Conservation (phyloP, 2,797 vertebrate species). For the Tachyglossus aculeatus region DNA sequence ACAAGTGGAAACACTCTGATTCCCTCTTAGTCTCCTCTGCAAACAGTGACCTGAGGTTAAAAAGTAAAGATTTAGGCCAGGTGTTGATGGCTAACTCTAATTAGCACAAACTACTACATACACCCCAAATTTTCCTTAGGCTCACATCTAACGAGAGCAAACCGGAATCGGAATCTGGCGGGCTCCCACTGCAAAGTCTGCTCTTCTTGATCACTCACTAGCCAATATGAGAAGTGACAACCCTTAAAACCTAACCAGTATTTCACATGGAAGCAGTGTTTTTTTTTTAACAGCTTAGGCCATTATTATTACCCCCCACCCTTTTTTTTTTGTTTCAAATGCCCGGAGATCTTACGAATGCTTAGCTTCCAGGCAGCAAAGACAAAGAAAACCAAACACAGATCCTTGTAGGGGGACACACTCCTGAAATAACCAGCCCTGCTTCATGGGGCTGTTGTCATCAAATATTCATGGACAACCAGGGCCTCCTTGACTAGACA, state of each 20-base stretch:
- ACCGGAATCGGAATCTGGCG: constrained; percentile 5
- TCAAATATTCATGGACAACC: constrained; percentile 72
- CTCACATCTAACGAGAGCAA: constrained; percentile 10
- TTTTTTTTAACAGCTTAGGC: constrained; percentile 41
- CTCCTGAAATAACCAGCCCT: constrained; percentile 47
- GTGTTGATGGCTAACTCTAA: constrained; percentile 17
- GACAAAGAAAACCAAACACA: constrained; percentile 47
- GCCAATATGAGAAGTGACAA: constrained; percentile 46
- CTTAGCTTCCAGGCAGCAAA: constrained; percentile 60
- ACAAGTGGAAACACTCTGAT: no score
- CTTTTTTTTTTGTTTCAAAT: constrained; percentile 52
- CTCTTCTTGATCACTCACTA: constrained; percentile 20
- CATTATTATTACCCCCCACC: constrained; percentile 61
- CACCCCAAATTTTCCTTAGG: constrained; percentile 15
- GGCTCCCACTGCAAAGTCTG: background rate
- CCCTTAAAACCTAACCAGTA: constrained; percentile 30
- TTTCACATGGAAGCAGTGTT: constrained; percentile 40
- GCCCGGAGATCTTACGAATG: constrained; percentile 56
- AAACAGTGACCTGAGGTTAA: no score
- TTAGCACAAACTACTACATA: background rate
- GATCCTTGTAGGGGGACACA: constrained; percentile 24
- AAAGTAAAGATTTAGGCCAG: background rate
- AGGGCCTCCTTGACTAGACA: constrained; percentile 58
- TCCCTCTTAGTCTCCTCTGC: no score
- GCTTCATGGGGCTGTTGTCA: constrained; percentile 67